phyloP scores from a whole-genome alignment of 2,888 invertebrate species.

The Drymonia ruficornis region DNA sequence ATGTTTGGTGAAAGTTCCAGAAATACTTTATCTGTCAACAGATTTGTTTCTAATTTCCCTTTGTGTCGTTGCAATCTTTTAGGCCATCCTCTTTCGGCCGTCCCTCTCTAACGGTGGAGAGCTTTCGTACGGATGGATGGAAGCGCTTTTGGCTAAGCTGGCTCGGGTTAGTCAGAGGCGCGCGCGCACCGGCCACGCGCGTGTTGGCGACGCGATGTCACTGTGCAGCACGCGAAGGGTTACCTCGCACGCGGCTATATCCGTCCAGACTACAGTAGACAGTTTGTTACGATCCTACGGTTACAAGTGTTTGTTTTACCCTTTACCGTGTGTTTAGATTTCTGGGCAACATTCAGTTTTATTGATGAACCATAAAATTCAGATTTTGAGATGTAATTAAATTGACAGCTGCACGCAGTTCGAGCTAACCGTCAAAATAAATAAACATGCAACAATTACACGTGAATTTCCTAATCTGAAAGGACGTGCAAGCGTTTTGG shows the following conservation, averaged over 20 bases:
- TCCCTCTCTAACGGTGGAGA: conserved; percentile 64
- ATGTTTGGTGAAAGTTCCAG: conserved; percentile 25
- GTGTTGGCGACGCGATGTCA: conserved; percentile 41
- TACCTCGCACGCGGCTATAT: conserved; percentile 48
- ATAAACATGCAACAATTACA: not conserved
- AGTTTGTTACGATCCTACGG: conserved; percentile 43
- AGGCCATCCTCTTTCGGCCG: conserved; percentile 48
- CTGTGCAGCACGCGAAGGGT: conserved; percentile 32
- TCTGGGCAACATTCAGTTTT: conserved; percentile 42
- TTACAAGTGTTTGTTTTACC: conserved; percentile 41
- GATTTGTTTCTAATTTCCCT: conserved; percentile 51
- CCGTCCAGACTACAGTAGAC: conserved; percentile 46
- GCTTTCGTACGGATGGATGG: conserved; percentile 54
- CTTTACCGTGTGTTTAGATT: conserved; percentile 36
- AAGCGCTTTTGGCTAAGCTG: conserved; percentile 64
- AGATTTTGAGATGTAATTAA: conserved; percentile 11
- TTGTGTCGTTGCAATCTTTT: conserved; percentile 59
- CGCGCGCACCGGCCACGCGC: conserved; percentile 74
- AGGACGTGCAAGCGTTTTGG: conserved; percentile 15
- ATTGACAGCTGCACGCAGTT: conserved; percentile 18
- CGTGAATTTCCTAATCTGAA: not conserved
- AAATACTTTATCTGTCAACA: conserved; percentile 48
- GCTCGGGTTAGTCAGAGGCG: conserved; percentile 70
- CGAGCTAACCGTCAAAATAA: not conserved
- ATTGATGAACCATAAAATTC: conserved; percentile 11